Conservation (phyloP, 2,888 invertebrate species). For the Sinotaia quadrata region DNA sequence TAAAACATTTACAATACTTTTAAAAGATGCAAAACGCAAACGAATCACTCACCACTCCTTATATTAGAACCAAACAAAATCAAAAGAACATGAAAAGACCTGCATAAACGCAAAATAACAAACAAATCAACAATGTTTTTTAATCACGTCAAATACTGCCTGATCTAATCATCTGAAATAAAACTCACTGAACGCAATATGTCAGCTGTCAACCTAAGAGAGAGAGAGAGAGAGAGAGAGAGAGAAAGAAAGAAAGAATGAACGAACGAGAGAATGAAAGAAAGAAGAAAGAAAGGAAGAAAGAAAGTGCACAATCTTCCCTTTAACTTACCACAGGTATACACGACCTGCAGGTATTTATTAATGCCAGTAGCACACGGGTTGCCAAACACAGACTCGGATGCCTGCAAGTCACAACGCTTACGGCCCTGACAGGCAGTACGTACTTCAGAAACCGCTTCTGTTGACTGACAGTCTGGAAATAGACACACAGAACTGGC, state of each 20-base stretch:
- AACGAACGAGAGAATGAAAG: no score
- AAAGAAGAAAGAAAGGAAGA: not conserved
- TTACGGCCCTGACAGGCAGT: constrained; percentile 77
- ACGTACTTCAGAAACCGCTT: constrained; percentile 93
- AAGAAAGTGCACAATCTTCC: no score
- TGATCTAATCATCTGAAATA: no score
- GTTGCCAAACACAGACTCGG: constrained; percentile 66
- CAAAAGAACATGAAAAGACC: not conserved
- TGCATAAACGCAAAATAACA: not conserved
- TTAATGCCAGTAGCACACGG: constrained; percentile 67
- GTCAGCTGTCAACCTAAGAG: constrained; percentile 5
- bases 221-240: constrained; percentile 16
- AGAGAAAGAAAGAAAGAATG: not conserved
- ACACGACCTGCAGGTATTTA: constrained; percentile 71
- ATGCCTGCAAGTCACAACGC: constrained; percentile 65
- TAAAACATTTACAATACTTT: no score
- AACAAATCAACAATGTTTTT: no score
- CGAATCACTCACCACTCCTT: no score
- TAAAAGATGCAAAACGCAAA: no score
- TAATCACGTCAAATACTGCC: no score
- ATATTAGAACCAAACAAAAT: no score
- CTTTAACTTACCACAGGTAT: constrained; percentile 71
- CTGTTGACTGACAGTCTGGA: constrained; percentile 88
- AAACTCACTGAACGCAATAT: no score
- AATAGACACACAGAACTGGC: no score